Percentiles rank a stretch among this genome's conserved stretches.
These are phyloP conservation scores for Teleogryllus oceanicus DNA, from an alignment of 2,888 invertebrate species.

Conservation along the genomic window DNA sequence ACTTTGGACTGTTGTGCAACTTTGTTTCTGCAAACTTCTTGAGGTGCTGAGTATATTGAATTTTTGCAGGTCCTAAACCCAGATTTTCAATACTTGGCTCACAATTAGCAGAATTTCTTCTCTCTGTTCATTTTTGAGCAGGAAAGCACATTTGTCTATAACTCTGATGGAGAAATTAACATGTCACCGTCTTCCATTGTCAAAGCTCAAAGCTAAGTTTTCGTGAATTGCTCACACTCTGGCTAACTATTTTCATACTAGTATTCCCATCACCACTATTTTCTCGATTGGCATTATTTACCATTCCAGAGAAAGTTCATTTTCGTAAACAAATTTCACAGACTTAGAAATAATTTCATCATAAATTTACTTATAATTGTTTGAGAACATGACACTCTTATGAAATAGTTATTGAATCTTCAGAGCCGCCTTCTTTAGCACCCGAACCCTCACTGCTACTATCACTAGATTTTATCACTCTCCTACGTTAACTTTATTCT, in stretches of 20 bases:
- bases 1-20: not conserved
- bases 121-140: not conserved
- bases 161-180: not conserved
- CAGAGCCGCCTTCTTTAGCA: not conserved
- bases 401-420: too few relatives aligned
- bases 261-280: constrained; percentile 28
- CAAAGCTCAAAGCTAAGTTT: constrained; percentile 50
- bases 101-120: constrained; percentile 5
- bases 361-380: not conserved
- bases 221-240: constrained; percentile 59
- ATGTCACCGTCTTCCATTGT: constrained; percentile 36
- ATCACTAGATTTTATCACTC: not conserved
- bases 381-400: not conserved
- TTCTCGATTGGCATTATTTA: not conserved
- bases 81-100: not conserved
- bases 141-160: not conserved
- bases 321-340: not conserved
- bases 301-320: not conserved
- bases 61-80: not conserved
- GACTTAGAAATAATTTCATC: not conserved
- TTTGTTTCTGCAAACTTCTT: not conserved
- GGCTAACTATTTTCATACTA: constrained; percentile 45
- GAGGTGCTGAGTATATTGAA: not conserved
- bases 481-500: not conserved
- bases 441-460: not conserved